Evolutionary conservation across 2,888 invertebrate species (phyloP), one percentile per base, ranked within the genome.

Genomic region (Aphidoletes aphidimyza): DNA sequence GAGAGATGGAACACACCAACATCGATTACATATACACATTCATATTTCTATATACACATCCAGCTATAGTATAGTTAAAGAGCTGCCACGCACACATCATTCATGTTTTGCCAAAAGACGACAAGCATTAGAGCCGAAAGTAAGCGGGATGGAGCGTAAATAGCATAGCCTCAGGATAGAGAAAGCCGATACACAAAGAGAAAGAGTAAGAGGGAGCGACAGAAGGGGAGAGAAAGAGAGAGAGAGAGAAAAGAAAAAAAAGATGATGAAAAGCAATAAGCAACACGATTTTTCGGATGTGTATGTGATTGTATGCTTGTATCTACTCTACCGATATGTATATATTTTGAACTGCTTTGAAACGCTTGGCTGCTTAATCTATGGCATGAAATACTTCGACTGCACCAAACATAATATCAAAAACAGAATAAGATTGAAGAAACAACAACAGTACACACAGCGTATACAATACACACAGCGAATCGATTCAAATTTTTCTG

Each of bases 351-450:
- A 37, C 37, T 37, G 37, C 19, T 36, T 81, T 81, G 81, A 81
- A n/a, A n/a, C 22, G 36, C 81, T 37, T 81, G 81, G 19, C 37
- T 81, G 37, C 37, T n/a, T 81, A 81, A 37, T 37, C 81, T 37
- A 37, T 81, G 81, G 81, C n/a, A 81, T n/a, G 81, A 37, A 81
- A 81, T 81, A 39, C n/a, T 81, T 37, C 81, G 81, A 81, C 81
- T 37, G 37, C 81, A 81, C 37, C 37, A 37, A 69, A 34, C 69
- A 37, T 81, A 81, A 81, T 81, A 81, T 81, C 37, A 37, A 81
- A 81, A 69, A n/a, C 54, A 34, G 69, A 69, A 69, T 30, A 30
- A 69, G 26, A 69, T 69, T 69, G 54, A 54, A 54, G 22, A 78
- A 36, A 78, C 1, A 78, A 17, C 3, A 78, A n/a, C 37, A 81